phyloP scores from a whole-genome alignment of 2,113 vertebrate species.

The Plestiodon gilberti region DNA sequence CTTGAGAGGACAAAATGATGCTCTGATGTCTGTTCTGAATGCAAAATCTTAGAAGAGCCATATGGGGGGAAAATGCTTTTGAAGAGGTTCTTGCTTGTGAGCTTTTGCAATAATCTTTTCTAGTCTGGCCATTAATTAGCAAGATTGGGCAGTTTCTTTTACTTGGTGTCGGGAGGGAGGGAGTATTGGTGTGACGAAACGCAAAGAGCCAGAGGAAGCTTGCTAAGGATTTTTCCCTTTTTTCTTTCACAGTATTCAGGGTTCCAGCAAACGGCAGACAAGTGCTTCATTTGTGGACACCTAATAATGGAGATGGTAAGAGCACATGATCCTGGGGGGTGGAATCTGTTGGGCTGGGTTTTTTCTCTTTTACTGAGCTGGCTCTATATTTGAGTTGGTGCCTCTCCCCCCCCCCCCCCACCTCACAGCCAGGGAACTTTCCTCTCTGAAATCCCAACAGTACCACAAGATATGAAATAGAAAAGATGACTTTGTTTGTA shows the following conservation, averaged over 20 bases:
- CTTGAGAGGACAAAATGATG: not conserved
- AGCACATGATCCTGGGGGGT: not conserved
- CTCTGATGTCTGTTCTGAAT: not conserved
- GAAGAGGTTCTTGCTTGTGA: not conserved
- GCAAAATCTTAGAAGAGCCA: not conserved
- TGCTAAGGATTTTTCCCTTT: conserved; percentile 44
- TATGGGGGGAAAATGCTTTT: too few relatives aligned
- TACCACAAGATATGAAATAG: not conserved
- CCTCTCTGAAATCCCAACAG: not conserved
- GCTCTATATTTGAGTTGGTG: not conserved
- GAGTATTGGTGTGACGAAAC: not conserved
- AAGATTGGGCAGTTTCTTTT: not conserved
- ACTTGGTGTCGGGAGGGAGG: not conserved
- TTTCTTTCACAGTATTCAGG: conserved; percentile 89
- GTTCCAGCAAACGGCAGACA: conserved; percentile 98
- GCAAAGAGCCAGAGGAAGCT: not conserved
- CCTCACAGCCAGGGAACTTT: rapidly evolving
- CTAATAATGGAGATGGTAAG: conserved; percentile 99
- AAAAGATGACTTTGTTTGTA: not conserved
- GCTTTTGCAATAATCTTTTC: not conserved
- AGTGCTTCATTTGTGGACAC: conserved; percentile 98
- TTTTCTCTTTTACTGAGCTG: not conserved
- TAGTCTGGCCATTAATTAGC: too few relatives aligned
- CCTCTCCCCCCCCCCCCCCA: not conserved
- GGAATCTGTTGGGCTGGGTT: not conserved